phyloP scores from a whole-genome alignment of 2,888 invertebrate genomes.

The Thecocarcelia acutangulata region DNA sequence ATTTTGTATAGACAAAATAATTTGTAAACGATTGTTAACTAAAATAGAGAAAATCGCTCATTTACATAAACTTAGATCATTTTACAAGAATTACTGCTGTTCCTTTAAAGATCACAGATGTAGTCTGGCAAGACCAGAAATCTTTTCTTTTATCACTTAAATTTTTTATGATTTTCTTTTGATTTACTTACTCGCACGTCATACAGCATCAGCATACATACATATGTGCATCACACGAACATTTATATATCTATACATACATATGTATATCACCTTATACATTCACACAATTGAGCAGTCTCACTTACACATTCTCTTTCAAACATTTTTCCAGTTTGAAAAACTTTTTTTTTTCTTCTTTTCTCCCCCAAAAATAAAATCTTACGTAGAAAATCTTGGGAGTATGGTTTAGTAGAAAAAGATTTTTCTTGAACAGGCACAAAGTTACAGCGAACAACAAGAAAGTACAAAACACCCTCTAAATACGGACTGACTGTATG shows the following conservation, averaged over 20 bases:
- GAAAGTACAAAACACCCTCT: constrained; percentile 53
- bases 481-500: constrained; percentile 34
- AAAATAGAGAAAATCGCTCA: no score
- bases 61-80: no score
- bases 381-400: constrained; percentile 47
- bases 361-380: constrained; percentile 47
- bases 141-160: constrained; percentile 6
- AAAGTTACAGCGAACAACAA: constrained; percentile 33
- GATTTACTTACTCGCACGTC: constrained; percentile 4
- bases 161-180: constrained; percentile 11
- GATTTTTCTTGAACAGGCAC: constrained; percentile 44
- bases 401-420: constrained; percentile 65
- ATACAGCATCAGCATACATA: not conserved
- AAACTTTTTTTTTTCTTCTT: constrained; percentile 7
- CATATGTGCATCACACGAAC: no score
- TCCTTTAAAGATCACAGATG: not conserved
- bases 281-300: constrained; percentile 1
- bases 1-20: no score
- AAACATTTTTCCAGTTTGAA: constrained; percentile 5
- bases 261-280: not conserved
- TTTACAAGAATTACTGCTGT: no score
- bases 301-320: constrained; percentile 40
- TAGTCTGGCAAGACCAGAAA: not conserved
- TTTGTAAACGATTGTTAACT: no score
- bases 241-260: not conserved